Evolutionary conservation across 2,888 invertebrate genomes (phyloP).

Genomic region (Agonopterix alstromeriana): DNA sequence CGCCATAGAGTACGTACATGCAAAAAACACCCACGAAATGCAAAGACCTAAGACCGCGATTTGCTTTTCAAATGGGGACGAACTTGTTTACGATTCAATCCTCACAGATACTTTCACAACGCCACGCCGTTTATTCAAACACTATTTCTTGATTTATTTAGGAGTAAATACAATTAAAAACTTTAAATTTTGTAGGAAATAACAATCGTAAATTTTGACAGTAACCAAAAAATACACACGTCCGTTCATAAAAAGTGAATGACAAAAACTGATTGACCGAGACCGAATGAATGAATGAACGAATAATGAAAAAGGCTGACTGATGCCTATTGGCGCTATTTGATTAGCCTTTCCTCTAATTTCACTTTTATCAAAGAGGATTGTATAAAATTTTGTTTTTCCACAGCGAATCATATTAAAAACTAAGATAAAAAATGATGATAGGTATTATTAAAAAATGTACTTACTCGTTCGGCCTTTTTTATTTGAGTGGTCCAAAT

Average conservation of each 20-base stretch:
- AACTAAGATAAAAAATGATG: too few relatives aligned
- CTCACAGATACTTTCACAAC: not conserved
- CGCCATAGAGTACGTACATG: conserved; percentile 78
- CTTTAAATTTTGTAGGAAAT: not conserved
- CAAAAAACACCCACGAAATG: conserved; percentile 36
- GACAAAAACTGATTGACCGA: conserved; percentile 10
- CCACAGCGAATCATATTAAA: too few relatives aligned
- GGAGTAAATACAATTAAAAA: not conserved
- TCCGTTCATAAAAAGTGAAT: conserved; percentile 11
- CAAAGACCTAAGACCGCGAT: conserved; percentile 14
- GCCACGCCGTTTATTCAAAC: not conserved
- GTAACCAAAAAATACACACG: conserved; percentile 12
- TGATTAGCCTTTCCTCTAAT: too few relatives aligned
- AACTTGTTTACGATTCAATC: conserved; percentile 1
- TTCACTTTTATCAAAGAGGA: too few relatives aligned
- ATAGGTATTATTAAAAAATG: too few relatives aligned
- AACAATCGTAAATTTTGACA: conserved; percentile 5
- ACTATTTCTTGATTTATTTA: not conserved
- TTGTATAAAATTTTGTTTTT: too few relatives aligned
- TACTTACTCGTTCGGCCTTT: too few relatives aligned
- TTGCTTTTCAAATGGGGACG: conserved; percentile 19
- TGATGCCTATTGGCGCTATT: too few relatives aligned
- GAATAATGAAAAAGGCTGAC: not conserved
- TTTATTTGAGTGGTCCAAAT: too few relatives aligned
- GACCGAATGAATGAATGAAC: not conserved